Evolutionary conservation across 2,797 vertebrate species (phyloP).

Genomic region (Poecilia picta): DNA sequence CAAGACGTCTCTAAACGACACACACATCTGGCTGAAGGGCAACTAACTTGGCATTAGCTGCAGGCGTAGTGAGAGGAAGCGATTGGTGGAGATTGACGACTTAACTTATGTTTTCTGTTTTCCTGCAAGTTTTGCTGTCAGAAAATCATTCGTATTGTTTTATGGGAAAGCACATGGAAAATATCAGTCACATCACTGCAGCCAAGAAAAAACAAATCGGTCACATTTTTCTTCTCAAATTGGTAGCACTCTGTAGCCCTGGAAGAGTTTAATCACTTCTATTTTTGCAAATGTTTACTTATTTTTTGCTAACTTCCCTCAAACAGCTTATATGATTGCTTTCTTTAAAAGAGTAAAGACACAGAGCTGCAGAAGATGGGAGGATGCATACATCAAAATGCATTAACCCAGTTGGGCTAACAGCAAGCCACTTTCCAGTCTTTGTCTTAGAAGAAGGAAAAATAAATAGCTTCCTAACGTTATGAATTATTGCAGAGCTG

Average conservation of each 20-base stretch:
- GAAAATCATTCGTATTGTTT: neutral
- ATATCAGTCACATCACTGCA: neutral
- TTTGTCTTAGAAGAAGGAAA: slow-evolving; percentile 9
- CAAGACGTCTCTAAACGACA: neutral
- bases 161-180: neutral
- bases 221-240: neutral
- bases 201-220: neutral
- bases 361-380: neutral
- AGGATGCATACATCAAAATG: slow-evolving; percentile 17
- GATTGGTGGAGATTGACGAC: neutral
- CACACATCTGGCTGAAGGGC: neutral
- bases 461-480: slow-evolving; percentile 17
- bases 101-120: neutral
- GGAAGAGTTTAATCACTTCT: accelerated
- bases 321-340: neutral
- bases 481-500: slow-evolving; percentile 24
- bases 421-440: slow-evolving; percentile 6
- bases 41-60: neutral
- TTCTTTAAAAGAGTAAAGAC: slow-evolving; percentile 4
- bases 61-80: neutral
- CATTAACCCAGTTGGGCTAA: slow-evolving; percentile 16
- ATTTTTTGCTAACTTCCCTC: neutral
- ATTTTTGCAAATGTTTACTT: neutral
- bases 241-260: neutral
- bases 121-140: neutral